Percentiles rank a stretch among this genome's conserved stretches.
These are phyloP conservation scores for Tolypeutes matacus DNA, from an alignment of 2,797 vertebrate genomes.

Conservation along the genomic window DNA sequence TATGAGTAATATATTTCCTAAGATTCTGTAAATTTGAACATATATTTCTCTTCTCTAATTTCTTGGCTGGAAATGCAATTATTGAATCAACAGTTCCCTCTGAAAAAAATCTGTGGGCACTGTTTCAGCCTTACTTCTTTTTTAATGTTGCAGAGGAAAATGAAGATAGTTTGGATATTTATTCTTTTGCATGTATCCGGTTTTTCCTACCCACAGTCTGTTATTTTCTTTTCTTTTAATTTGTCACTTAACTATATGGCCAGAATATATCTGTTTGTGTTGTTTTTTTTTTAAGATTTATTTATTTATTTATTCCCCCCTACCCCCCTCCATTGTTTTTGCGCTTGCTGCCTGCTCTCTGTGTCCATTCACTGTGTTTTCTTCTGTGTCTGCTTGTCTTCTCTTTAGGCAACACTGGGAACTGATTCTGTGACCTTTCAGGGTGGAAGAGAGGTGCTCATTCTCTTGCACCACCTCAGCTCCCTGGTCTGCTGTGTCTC, in stretches of 20 bases:
- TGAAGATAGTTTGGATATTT: constrained; percentile 30
- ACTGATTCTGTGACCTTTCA: too few species aligned
- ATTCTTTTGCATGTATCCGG: not conserved
- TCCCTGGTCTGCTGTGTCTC: too few species aligned
- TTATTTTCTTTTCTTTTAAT: not conserved
- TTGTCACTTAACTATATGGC: not conserved
- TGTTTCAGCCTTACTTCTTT: not conserved
- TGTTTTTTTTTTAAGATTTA: too few species aligned
- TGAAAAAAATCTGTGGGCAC: not conserved
- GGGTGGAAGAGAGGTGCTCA: too few species aligned
- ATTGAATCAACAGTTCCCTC: not conserved
- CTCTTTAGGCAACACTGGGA: too few species aligned
- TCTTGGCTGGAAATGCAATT: constrained; percentile 10
- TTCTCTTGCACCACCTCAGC: too few species aligned
- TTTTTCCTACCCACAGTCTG: not conserved
- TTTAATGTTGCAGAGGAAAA: constrained; percentile 11
- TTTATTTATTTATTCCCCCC: too few species aligned
- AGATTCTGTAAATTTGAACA: not conserved
- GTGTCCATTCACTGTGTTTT: too few species aligned
- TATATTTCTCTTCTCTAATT: constrained; percentile 37
- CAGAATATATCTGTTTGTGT: not conserved
- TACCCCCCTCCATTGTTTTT: too few species aligned
- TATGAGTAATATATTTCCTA: not conserved
- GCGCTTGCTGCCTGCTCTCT: too few species aligned
- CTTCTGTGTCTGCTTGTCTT: too few species aligned